Base-by-base conservation (phyloP, 2,888 invertebrate genomes). In the Epicampocera succincta region DNA sequence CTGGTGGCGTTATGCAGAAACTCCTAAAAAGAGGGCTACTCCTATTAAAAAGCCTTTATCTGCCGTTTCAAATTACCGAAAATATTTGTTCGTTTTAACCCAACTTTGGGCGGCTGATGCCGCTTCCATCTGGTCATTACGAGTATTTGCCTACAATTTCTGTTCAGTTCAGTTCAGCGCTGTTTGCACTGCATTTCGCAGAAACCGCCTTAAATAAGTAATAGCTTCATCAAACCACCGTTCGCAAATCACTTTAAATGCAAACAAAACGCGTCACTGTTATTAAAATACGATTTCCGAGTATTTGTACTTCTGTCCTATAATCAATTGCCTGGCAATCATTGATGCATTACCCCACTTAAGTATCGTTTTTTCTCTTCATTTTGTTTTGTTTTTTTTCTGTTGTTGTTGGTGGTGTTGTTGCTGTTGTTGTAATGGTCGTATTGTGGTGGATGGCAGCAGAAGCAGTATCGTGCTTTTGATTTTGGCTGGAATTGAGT, bases 301-400 rank as follows among this genome's bases (percentile, higher is more conserved):
- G 77, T 65, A 79, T 77, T 61, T 69, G 40, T 21, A 58, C 11
- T 50, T 42, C 19, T 40, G 15, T 15, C 40, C 60, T 58, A n/a
- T 58, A 73, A 76, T 81, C 76, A 80, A 68, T 68, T 73, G 60
- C 40, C 56, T 68, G 42, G 66, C 56, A 79, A 77, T 76, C 81
- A 69, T 48, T 81, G 63, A 81, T 63, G 76, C 81, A 76, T 63
- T 77, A 63, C 63, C 50, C 65, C 71, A 56, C 33, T 66, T 68
- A 61, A 60, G 40, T 72, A 9, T 33, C n/a, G n/a, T 33, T 33
- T 1, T 33, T 33, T 5, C 33, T 33, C 8, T 33, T 8, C 9
- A 1, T 33, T 33, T 8, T 33, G 33, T 33, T 33, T 33, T 33
- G 3, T 33, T 33, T 33, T 33, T 6, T 33, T 33, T 33, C 1